Conservation (phyloP, 2,113 vertebrate genomes). For the Pholis gunnellus region DNA sequence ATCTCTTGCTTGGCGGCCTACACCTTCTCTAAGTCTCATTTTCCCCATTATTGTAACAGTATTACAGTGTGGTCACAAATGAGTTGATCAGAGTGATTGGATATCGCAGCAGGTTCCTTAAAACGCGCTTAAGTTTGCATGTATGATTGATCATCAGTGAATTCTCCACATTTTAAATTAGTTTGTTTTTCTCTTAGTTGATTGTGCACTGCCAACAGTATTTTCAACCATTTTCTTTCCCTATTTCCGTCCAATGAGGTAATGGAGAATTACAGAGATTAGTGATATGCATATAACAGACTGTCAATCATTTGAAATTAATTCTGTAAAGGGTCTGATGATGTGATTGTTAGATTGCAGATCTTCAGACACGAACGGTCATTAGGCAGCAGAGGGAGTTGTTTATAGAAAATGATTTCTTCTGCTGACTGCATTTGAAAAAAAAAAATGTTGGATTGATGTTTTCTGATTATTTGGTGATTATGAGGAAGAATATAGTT, state of each 20-base stretch:
- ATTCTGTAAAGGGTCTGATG: constrained; percentile 76
- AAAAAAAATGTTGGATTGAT: constrained; percentile 9
- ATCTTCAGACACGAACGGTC: constrained; percentile 64
- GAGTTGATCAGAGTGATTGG: constrained; percentile 30
- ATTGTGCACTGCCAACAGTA: constrained; percentile 25
- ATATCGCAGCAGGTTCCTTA: constrained; percentile 3
- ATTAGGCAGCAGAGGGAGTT: constrained; percentile 65
- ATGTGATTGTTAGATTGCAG: constrained; percentile 76
- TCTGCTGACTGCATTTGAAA: constrained; percentile 27
- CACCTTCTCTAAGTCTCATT: constrained; percentile 28
- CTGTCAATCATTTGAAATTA: constrained; percentile 86
- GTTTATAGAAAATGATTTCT: constrained; percentile 47
- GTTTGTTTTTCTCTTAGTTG: constrained; percentile 13
- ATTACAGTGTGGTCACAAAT: constrained; percentile 21
- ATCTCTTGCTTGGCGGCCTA: constrained; percentile 38
- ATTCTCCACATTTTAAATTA: constrained; percentile 20
- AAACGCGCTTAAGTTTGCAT: constrained; percentile 27
- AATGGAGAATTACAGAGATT: constrained; percentile 76
- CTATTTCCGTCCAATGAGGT: constrained; percentile 54
- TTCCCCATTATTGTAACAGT: constrained; percentile 18
- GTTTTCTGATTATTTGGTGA: constrained; percentile 29
- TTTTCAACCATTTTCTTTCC: constrained; percentile 28
- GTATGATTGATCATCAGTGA: constrained; percentile 33
- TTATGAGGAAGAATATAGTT: not conserved
- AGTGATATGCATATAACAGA: constrained; percentile 80